Evolutionary conservation across 2,888 invertebrate species (phyloP), one percentile per base, ranked within the genome.

Genomic region (Sisyra nigra): DNA sequence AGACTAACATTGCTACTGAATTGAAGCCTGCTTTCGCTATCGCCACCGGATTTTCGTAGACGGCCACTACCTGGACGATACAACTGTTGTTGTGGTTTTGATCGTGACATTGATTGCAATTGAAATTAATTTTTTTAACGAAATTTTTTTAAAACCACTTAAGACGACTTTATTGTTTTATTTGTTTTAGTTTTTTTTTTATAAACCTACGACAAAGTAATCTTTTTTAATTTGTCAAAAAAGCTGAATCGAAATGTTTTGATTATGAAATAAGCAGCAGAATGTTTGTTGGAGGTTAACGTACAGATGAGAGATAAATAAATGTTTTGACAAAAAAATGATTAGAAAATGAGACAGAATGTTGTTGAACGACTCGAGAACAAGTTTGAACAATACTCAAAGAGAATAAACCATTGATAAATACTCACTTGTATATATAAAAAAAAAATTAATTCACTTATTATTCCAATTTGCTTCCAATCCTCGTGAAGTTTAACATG

Each of bases 51-150:
- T 61, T 80, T 76, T 56, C 76, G 69, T 50, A 82, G 63, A 49
- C 79, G 79, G 49, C 82, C 82, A 67, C 81, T 80, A 52, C 82
- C 82, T 57, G 82, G 82, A 59, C 73, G 75, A 55, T 84, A 83
- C 48, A 81, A 66, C 62, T 72, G 72, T 63, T 77, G 74, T 56
- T 74, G 75, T 54, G 77, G 78, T 63, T 76, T 77, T 59, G 71
- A 72, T 51, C 67, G 66, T 61, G 68, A 72, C 67, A 61, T 64
- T n/a, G 53, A 53, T 61, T 49, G 47, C 48, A 44, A 50, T 49
- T 42, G 33, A 41, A 13, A 40, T 6, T 19, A 2, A 29, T 29
- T 29, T 15, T 15, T 15, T 13, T 36, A 36, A 17, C n/a, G 3
- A 15, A 15, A 15, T 15, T 36, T 36, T 17, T 30, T 30, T 30